A percentile compares a stretch with the other conserved stretches of the same genome.
Evolutionary conservation across 2,113 vertebrate genomes (phyloP).

Genomic region (Pelobates fuscus): DNA sequence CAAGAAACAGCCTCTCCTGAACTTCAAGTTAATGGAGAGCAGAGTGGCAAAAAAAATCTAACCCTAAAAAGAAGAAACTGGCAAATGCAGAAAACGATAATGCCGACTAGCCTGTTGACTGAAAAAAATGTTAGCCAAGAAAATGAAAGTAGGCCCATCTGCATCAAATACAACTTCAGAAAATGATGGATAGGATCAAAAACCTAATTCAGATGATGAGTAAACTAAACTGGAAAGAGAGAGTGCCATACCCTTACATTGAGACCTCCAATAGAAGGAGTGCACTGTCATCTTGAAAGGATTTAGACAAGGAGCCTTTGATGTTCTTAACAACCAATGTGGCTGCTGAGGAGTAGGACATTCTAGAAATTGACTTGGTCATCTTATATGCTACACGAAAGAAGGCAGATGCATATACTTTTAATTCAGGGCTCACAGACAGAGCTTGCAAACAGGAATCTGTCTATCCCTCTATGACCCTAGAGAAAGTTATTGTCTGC

Average conservation of each 20-base stretch:
- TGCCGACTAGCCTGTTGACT: neutral
- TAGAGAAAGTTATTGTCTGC: conserved; percentile 84
- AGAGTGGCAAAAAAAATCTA: conserved; percentile 22
- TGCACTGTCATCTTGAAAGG: conserved; percentile 90
- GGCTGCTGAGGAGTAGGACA: conserved; percentile 94
- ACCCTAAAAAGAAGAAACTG: conserved; percentile 27
- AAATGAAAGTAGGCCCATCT: neutral
- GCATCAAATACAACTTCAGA: neutral
- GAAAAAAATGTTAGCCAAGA: conserved; percentile 3
- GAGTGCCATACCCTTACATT: conserved; percentile 88
- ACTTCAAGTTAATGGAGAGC: conserved; percentile 8
- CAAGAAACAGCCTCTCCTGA: neutral
- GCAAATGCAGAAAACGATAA: neutral
- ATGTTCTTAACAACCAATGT: conserved; percentile 92
- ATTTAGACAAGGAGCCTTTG: conserved; percentile 86
- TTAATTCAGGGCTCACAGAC: conserved; percentile 92
- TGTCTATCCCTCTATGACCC: conserved; percentile 96
- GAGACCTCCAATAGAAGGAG: conserved; percentile 95
- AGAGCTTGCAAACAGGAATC: conserved; percentile 88
- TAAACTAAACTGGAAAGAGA: conserved; percentile 71
- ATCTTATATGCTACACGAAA: conserved; percentile 90
- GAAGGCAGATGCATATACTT: conserved; percentile 96
- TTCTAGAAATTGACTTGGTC: conserved; percentile 96
- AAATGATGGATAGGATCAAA: conserved; percentile 4
- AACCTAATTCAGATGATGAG: conserved; percentile 26